phyloP scores from a whole-genome alignment of 2,113 vertebrate genomes.

The Mus spicilegus region DNA sequence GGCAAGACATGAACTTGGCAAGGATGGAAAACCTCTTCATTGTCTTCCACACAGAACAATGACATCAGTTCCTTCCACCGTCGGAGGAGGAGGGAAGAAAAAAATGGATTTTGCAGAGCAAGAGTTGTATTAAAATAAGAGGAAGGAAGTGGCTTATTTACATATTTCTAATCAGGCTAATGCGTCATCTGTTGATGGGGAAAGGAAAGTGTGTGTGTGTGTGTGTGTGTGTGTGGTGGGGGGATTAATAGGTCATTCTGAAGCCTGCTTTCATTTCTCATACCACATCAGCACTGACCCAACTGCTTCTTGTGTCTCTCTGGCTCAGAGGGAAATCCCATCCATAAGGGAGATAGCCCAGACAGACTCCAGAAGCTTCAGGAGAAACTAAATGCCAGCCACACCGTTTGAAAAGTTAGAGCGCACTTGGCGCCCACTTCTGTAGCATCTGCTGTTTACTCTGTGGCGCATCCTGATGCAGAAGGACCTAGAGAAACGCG shows the following conservation, averaged over 20 bases:
- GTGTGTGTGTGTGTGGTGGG: neutral
- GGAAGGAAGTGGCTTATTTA: slow-evolving; percentile 75
- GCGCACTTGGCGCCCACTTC: neutral
- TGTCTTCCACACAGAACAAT: slow-evolving; percentile 86
- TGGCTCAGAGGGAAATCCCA: slow-evolving; percentile 7
- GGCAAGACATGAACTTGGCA: slow-evolving; percentile 88
- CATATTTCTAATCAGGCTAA: slow-evolving; percentile 68
- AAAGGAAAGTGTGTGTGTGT: neutral
- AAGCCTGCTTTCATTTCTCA: slow-evolving; percentile 59
- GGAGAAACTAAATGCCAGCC: slow-evolving; percentile 61
- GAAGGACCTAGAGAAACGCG: slow-evolving; percentile 56
- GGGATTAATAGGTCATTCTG: slow-evolving; percentile 27
- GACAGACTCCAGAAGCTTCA: slow-evolving; percentile 44
- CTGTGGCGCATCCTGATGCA: slow-evolving; percentile 16
- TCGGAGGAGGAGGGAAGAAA: slow-evolving; percentile 79
- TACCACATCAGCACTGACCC: neutral
- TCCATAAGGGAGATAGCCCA: neutral
- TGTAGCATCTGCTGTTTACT: slow-evolving; percentile 61
- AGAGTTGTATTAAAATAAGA: slow-evolving; percentile 47
- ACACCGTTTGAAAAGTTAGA: slow-evolving; percentile 63
- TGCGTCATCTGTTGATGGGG: slow-evolving; percentile 60
- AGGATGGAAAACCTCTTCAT: slow-evolving; percentile 75
- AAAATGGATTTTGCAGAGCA: slow-evolving; percentile 55
- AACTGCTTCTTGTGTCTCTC: slow-evolving; percentile 41
- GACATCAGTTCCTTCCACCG: slow-evolving; percentile 87